Evolutionary conservation across 2,797 vertebrate genomes (phyloP), one percentile per base, ranked within the genome.

Genomic region (Danionella dracula): DNA sequence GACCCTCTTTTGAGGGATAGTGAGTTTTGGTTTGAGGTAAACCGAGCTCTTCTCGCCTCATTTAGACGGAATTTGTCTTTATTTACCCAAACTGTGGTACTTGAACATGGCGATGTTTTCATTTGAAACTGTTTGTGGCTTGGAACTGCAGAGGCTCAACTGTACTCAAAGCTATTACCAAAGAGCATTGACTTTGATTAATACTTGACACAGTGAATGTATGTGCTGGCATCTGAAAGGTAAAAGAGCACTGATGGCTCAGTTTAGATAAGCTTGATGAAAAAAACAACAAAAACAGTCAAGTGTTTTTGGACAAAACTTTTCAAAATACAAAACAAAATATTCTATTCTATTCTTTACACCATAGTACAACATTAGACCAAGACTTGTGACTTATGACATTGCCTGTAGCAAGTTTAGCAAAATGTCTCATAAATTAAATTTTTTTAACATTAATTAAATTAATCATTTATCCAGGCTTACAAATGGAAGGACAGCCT

Each of bases 151-250:
- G 23, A 17, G 27, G 19, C 54, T 44, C 66, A 73, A 35, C 29
- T 65, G 65, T 57, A 70, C 71, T 72, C 66, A 76, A 51, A 62
- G 48, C 50, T 17, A 72, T 72, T 12, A 29, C 8, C 66, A 68
- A 63, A 54, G 66, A 69, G 58, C 61, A 64, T 72, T 64, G 73
- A 21, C 37, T 54, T 57, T n/a, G 42, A 55, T 66, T 45, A 56
- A 55, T 65, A 44, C 38, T 59, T 29, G 0, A 45, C 42, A 45
- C 41, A 56, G 20, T 64, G 61, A 29, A 16, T 53, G 61, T 56
- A 55, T 66, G 41, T 38, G 46, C 45, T 55, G 38, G 66, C 35
- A 50, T 55, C 20, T 32, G 63, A 58, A 58, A 19, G 56, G 16
- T 58, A 34, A 58, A 58, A 46, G 31, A 34, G 51, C 34, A 58